These are phyloP conservation scores for Allobates femoralis DNA, from an alignment of 2,797 vertebrate genomes.

Conservation along the genomic window DNA sequence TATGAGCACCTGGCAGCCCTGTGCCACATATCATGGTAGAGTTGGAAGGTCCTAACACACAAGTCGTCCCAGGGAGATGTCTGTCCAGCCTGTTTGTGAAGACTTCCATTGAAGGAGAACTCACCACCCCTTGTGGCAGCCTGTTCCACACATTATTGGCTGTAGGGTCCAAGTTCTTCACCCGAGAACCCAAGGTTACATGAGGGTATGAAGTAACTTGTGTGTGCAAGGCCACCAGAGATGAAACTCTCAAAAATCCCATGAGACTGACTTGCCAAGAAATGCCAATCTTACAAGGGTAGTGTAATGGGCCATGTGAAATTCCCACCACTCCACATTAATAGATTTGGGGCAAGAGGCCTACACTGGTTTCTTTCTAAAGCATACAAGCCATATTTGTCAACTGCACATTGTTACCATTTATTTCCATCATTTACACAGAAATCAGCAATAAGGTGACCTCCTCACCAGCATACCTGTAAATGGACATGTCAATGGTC, in stretches of 20 bases:
- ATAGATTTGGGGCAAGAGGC: not conserved
- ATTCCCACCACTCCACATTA: not conserved
- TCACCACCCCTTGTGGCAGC: no score
- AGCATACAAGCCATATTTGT: not conserved
- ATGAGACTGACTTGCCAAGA: not conserved
- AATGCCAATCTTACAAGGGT: not conserved
- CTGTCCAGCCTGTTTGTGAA: no score
- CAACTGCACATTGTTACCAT: not conserved
- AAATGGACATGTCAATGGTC: not conserved
- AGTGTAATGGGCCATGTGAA: not conserved
- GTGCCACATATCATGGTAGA: no score
- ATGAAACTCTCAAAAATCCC: conserved; percentile 2
- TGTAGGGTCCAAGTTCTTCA: not conserved
- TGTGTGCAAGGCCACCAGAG: conserved; percentile 15
- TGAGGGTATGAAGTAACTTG: conserved; percentile 44
- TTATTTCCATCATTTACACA: not conserved
- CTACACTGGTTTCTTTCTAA: not conserved
- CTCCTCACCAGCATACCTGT: not conserved
- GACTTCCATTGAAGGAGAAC: no score
- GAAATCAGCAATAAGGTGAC: not conserved
- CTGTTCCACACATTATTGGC: not conserved
- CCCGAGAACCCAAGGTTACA: conserved; percentile 14
- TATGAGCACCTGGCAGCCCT: no score
- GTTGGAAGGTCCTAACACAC: no score
- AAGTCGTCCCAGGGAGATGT: no score